phyloP scores from a whole-genome alignment of 2,797 vertebrate species.

The Mycteria americana region DNA sequence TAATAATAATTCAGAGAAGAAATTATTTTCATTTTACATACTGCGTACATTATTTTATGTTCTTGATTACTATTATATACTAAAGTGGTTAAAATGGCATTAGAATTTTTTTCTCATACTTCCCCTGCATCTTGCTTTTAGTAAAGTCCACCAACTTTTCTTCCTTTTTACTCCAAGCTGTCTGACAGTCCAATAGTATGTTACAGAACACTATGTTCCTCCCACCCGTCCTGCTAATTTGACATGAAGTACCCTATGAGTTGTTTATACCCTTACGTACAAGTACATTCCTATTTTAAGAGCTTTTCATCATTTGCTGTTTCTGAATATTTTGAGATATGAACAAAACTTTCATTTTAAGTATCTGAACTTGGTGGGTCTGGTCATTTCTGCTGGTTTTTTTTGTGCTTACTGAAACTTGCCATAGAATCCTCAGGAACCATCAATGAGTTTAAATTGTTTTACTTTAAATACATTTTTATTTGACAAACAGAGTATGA shows the following conservation, averaged over 20 bases:
- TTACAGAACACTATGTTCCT: neutral
- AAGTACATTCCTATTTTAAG: neutral
- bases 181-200: neutral
- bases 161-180: neutral
- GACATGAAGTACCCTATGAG: neutral
- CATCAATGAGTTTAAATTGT: neutral
- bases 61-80: neutral
- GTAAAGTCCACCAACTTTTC: neutral
- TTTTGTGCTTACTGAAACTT: neutral
- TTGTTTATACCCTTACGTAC: neutral
- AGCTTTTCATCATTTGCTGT: neutral
- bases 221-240: neutral
- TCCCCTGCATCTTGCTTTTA: neutral
- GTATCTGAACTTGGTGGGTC: neutral
- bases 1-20: neutral
- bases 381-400: neutral
- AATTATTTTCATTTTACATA: neutral
- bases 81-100: neutral
- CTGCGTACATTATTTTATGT: neutral
- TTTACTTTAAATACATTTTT: neutral
- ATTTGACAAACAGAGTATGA: neutral
- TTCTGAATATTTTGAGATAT: neutral
- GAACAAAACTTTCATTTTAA: neutral
- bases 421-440: neutral
- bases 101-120: neutral